Conservation (phyloP, 2,888 invertebrate genomes). For the Agonopterix subpropinquella region DNA sequence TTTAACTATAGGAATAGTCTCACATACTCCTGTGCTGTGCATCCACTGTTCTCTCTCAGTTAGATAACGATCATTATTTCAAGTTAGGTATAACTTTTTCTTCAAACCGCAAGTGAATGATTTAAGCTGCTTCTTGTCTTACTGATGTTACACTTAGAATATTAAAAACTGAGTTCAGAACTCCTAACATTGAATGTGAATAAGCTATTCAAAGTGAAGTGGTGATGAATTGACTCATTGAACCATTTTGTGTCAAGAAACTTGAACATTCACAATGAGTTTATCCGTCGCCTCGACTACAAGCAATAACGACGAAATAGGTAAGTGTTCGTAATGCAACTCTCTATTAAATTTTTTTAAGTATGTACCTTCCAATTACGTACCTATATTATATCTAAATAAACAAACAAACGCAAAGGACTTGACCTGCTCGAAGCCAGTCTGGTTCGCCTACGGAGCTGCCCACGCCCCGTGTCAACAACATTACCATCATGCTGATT, state of each 20-base stretch:
- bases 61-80: conserved; percentile 36
- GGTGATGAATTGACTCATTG: no score
- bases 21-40: conserved; percentile 31
- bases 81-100: conserved; percentile 23
- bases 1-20: conserved; percentile 7
- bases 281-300: conserved; percentile 36
- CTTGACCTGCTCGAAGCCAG: conserved; percentile 15
- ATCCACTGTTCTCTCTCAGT: conserved; percentile 20
- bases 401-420: conserved; percentile 1
- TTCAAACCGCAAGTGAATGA: conserved; percentile 18
- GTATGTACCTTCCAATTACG: no score
- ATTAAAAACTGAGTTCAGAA: no score
- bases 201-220: no score
- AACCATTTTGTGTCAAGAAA: neutral
- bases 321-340: conserved; percentile 35
- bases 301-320: conserved; percentile 51
- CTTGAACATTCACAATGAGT: conserved; percentile 38
- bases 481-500: conserved; percentile 25
- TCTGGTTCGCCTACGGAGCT: conserved; percentile 20
- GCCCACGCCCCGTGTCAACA: conserved; percentile 28
- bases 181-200: no score
- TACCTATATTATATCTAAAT: neutral
- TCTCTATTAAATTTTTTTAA: no score
- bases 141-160: no score
- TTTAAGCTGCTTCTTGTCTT: neutral